A percentile compares a stretch with the other conserved stretches of the same genome.
These are phyloP conservation scores for Lutjanus campechanus DNA, from an alignment of 2,797 vertebrate species.

Conservation along the genomic window DNA sequence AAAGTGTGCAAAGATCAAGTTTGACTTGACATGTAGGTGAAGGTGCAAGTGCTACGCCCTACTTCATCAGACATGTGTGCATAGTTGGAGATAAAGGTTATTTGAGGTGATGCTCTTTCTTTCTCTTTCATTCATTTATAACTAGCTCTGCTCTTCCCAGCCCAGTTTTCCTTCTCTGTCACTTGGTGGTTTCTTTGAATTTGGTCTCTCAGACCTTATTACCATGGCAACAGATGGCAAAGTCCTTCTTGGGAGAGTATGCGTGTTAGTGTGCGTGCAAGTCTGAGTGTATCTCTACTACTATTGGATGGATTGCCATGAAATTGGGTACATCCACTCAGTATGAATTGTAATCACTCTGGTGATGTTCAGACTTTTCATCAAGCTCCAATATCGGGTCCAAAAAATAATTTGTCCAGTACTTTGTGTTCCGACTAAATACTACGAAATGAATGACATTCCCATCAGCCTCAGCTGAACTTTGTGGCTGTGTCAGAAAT, in stretches of 20 bases:
- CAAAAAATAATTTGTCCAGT: background rate
- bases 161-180: slow-evolving; percentile 17
- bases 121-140: background rate
- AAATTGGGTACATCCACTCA: background rate
- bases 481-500: background rate
- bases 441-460: background rate
- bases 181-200: slow-evolving; percentile 25
- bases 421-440: background rate
- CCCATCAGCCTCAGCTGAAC: background rate
- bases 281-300: background rate
- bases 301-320: background rate
- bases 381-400: too few species aligned
- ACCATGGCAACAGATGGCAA: slow-evolving; percentile 67
- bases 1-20: slow-evolving; percentile 2
- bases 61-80: too few species aligned
- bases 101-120: background rate
- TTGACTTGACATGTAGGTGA: background rate
- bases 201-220: slow-evolving; percentile 40
- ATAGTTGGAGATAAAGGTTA: background rate
- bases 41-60: background rate
- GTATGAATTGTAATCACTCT: background rate
- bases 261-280: slow-evolving; percentile 12
- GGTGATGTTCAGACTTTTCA: background rate
- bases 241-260: slow-evolving; percentile 35
- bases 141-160: background rate